Evolutionary conservation across 2,113 vertebrate genomes (phyloP), one percentile per base, ranked within the genome.

Genomic region (Manacus vitellinus): DNA sequence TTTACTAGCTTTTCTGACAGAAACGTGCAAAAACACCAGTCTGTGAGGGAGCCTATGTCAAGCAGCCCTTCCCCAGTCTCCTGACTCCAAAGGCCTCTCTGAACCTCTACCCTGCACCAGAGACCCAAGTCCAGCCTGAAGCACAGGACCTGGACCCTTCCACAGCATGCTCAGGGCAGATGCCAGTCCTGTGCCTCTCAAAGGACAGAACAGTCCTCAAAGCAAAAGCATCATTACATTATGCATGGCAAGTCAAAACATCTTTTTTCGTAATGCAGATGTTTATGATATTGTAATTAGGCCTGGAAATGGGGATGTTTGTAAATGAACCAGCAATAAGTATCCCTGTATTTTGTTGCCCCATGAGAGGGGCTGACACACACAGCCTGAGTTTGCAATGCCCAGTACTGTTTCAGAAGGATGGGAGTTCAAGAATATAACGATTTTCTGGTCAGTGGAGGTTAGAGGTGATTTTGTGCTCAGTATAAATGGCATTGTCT

Each of bases 401-500:
- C 68, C 2, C 4, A 58, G 15, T 59, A 6, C 47, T n/a, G 71
- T 75, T 94, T 83, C 76, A 49, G 56, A 59, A 76, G 91, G 92
- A 47, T 55, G 41, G 54, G 55, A 88, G 91, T 79, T 92, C 85
- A 91, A 68, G 75, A 80, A 59, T 74, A 7, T 11, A 79, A 79
- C 0, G 8, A 86, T 86, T 95, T 95, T 85, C 92, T 94, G 93
- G 95, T 81, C 81, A 73, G 74, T 17, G 49, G 52, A 86, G 95
- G 95, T 93, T 72, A 93, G 74, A 85, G 94, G 89, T 94, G 93
- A 23, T 61, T 89, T 68, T 77, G 91, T 75, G 86, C 59, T 73
- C 88, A n/a, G 82, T 87, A 80, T 92, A 95, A 87, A 93, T 6
- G 66, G 84, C 94, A 66, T 93, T 96, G 91, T 96, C 89, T 91